Conservation (phyloP, 2,888 invertebrate genomes). For the Pollenia angustigena region DNA sequence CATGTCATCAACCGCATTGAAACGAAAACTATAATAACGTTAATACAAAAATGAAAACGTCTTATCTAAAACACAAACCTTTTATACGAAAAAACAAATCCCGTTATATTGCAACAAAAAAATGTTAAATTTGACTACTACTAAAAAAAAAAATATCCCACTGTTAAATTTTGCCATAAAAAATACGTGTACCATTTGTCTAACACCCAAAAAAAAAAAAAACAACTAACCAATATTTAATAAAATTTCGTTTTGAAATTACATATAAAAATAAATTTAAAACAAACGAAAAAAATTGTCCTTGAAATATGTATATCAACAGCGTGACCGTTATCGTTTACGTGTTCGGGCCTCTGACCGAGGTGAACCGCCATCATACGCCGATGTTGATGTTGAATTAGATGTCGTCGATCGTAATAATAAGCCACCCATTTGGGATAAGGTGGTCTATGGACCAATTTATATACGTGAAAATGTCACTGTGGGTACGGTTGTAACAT, state of each 20-base stretch:
- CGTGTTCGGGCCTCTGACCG: conserved; percentile 98
- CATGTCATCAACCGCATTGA: conserved; percentile 65
- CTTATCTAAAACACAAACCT: conserved; percentile 64
- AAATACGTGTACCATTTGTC: conserved; percentile 43
- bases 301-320: conserved; percentile 75
- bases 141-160: conserved; percentile 30
- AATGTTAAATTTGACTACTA: conserved; percentile 6
- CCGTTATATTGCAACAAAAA: conserved; percentile 6
- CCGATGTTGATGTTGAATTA: conserved; percentile 98
- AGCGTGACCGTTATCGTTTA: conserved; percentile 98
- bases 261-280: conserved; percentile 11
- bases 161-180: conserved; percentile 48
- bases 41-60: conserved; percentile 13
- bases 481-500: conserved; percentile 99
- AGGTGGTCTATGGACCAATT: conserved; percentile 97
- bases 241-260: conserved; percentile 12
- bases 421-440: conserved; percentile 98
- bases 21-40: conserved; percentile 41
- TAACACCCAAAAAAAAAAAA: conserved; percentile 47
- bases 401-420: conserved; percentile 99
- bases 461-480: conserved; percentile 99
- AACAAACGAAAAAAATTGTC: conserved; percentile 47
- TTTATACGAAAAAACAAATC: background rate
- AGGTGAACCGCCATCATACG: conserved; percentile 95
- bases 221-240: conserved; percentile 51